Percentiles rank a stretch among this genome's conserved stretches.
Evolutionary conservation across 2,888 invertebrate species (phyloP).

Genomic region (Seira ritae): DNA sequence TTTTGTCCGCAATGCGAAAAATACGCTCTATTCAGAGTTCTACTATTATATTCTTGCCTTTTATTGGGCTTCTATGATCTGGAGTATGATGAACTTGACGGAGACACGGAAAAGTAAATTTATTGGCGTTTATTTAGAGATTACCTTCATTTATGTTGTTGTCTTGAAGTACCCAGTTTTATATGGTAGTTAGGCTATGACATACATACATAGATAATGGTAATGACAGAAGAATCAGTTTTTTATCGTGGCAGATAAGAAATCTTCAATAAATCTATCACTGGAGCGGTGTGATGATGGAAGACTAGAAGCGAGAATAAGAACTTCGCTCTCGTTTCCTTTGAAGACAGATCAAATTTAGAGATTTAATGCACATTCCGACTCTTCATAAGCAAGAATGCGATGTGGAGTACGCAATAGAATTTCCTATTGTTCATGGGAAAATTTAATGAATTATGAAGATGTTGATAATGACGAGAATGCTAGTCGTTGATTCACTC

Average conservation of each 20-base stretch:
- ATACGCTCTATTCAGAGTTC: neutral
- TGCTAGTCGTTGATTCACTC: conserved; percentile 1
- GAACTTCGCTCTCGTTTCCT: neutral
- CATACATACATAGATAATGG: neutral
- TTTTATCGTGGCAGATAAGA: neutral
- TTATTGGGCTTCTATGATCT: neutral
- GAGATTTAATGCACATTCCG: neutral
- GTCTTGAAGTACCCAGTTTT: too few relatives aligned
- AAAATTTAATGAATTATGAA: conserved; percentile 14
- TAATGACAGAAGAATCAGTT: neutral
- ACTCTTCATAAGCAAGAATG: neutral
- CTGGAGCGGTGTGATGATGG: neutral
- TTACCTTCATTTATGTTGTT: neutral
- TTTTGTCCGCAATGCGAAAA: conserved; percentile 12
- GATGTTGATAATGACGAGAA: conserved; percentile 5
- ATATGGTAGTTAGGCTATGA: too few relatives aligned
- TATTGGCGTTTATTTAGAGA: neutral
- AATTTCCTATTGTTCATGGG: neutral
- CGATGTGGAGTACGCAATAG: neutral
- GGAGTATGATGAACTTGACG: conserved; percentile 9
- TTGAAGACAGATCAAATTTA: conserved; percentile 3
- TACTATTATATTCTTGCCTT: neutral
- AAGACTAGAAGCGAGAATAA: neutral
- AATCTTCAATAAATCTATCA: conserved; percentile 11
- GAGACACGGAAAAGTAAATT: neutral